Conservation (phyloP, 2,888 invertebrate genomes). For the Arrhopalites spinosus region DNA sequence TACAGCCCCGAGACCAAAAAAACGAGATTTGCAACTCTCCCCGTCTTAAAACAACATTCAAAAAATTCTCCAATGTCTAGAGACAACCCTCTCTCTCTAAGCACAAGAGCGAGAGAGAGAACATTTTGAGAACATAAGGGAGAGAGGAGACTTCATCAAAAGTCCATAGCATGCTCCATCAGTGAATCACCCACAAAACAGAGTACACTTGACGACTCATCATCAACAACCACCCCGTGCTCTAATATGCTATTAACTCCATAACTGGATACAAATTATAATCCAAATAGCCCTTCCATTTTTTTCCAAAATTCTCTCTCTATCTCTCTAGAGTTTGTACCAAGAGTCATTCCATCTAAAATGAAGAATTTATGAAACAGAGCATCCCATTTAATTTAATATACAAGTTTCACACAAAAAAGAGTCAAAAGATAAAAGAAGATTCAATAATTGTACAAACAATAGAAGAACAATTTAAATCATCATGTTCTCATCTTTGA, state of each 20-base stretch:
- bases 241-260: conserved; percentile 21
- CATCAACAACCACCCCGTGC: background rate
- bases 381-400: too few species aligned
- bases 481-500: too few species aligned
- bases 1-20: conserved; percentile 16
- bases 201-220: too few species aligned
- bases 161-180: conserved; percentile 8
- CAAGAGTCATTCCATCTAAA: too few species aligned
- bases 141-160: conserved; percentile 13
- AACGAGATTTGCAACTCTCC: conserved; percentile 45
- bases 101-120: background rate
- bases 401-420: too few species aligned
- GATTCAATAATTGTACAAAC: too few species aligned
- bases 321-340: background rate
- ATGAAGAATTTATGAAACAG: too few species aligned
- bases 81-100: background rate
- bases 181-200: too few species aligned
- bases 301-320: background rate
- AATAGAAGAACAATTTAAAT: too few species aligned
- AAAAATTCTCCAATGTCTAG: background rate
- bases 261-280: conserved; percentile 15
- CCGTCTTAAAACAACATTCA: conserved; percentile 6
- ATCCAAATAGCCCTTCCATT: background rate
- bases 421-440: too few species aligned
- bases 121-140: too few species aligned